Evolutionary conservation across 2,888 invertebrate species (phyloP).

Genomic region (Drosophila tanythrix): DNA sequence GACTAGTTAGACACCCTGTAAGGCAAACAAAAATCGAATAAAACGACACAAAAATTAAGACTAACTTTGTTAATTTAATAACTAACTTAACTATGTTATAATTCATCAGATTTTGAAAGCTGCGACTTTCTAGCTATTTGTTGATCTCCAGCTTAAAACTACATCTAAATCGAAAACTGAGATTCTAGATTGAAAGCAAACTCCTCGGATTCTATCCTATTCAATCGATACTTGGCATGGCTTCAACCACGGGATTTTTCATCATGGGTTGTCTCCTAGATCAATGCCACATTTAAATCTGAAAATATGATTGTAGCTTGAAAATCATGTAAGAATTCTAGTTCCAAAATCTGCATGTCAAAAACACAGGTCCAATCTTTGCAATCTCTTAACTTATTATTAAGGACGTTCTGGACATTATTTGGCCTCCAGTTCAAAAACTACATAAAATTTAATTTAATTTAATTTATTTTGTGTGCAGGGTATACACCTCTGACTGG

Average conservation of each 20-base stretch:
- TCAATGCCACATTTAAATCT: neutral
- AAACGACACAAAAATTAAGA: fast-evolving
- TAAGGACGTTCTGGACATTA: neutral
- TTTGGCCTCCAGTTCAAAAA: neutral
- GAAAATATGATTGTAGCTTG: neutral
- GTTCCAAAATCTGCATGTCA: fast-evolving
- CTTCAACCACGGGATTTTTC: neutral
- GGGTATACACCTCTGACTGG: neutral
- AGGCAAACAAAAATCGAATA: neutral
- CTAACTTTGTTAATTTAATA: neutral
- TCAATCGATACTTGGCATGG: neutral
- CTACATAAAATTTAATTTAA: neutral
- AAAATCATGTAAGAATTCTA: neutral
- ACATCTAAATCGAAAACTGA: neutral
- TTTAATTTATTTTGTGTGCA: neutral
- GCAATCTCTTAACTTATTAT: neutral
- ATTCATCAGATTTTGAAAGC: neutral
- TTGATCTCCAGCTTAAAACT: neutral
- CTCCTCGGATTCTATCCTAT: neutral
- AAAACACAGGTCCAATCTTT: neutral
- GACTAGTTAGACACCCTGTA: conserved; percentile 7
- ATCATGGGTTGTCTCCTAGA: neutral
- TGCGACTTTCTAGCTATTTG: fast-evolving
- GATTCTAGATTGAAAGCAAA: neutral
- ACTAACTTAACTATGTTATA: neutral